phyloP scores from a whole-genome alignment of 2,888 invertebrate genomes.

The Patella caerulea region DNA sequence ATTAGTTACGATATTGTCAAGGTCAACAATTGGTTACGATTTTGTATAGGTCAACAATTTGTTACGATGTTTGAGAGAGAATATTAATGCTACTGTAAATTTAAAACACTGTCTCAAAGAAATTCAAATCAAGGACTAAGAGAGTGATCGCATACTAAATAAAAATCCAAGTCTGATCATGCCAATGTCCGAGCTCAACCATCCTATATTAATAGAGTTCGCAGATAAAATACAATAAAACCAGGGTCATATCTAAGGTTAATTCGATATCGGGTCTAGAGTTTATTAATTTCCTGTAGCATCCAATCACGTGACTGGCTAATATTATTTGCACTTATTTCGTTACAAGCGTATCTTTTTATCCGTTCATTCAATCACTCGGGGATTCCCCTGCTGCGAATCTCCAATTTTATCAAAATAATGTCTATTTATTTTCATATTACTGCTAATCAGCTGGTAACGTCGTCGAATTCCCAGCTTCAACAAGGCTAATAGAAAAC shows the following conservation, averaged over 20 bases:
- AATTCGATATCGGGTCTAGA: not conserved
- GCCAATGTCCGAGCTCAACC: too few species aligned
- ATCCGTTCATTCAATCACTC: not conserved
- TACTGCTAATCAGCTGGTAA: not conserved
- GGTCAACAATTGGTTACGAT: too few species aligned
- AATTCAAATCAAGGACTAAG: too few species aligned
- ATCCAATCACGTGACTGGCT: not conserved
- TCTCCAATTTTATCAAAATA: conserved; percentile 2
- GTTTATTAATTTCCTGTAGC: conserved; percentile 7
- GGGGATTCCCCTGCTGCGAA: conserved; percentile 1
- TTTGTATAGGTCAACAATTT: too few species aligned
- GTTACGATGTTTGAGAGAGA: too few species aligned
- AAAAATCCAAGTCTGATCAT: too few species aligned
- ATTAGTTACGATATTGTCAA: too few species aligned
- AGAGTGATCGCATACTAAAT: too few species aligned
- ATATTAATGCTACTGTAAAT: too few species aligned
- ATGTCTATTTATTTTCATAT: conserved; percentile 12
- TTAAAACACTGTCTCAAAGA: too few species aligned
- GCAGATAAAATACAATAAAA: too few species aligned
- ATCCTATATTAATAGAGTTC: too few species aligned
- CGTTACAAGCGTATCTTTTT: not conserved
- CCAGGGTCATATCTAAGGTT: not conserved
- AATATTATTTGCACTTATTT: conserved; percentile 5
- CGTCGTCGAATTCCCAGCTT: not conserved
- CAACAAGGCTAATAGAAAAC: conserved; percentile 6